Conservation (phyloP, 1,140 invertebrate species). For the Laupala kohalensis region DNA sequence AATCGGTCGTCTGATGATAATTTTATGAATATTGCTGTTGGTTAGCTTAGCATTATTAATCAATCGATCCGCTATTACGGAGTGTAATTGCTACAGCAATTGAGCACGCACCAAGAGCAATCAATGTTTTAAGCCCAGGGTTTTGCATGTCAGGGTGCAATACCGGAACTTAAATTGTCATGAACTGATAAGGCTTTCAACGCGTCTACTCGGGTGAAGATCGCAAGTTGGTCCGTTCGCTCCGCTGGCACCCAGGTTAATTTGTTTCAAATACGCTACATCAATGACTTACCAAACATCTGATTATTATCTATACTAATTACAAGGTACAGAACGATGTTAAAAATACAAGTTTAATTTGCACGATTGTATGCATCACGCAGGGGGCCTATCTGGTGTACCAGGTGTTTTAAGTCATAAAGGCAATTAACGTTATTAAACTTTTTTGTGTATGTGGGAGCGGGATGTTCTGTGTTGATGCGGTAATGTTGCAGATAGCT, state of each 20-base stretch:
- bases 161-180: background rate
- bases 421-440: conserved; percentile 5
- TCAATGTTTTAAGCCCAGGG: background rate
- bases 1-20: no score
- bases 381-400: background rate
- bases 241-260: background rate
- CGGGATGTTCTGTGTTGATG: background rate
- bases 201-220: background rate
- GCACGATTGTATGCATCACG: background rate
- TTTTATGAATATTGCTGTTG: no score
- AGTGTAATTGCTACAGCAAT: background rate
- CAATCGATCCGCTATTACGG: background rate
- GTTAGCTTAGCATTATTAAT: no score
- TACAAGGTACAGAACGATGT: background rate
- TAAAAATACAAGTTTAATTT: background rate
- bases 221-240: background rate
- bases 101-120: background rate
- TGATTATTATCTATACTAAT: background rate
- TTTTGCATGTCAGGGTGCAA: background rate
- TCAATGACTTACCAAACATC: background rate
- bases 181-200: background rate
- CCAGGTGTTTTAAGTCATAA: conserved; percentile 7
- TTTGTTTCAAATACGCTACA: background rate
- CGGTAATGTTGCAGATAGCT: background rate
- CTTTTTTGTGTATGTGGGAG: background rate